A percentile compares a stretch with the other conserved stretches of the same genome.
These are phyloP conservation scores for Paracanthobrama guichenoti DNA, from an alignment of 2,113 vertebrate species.

Conservation along the genomic window DNA sequence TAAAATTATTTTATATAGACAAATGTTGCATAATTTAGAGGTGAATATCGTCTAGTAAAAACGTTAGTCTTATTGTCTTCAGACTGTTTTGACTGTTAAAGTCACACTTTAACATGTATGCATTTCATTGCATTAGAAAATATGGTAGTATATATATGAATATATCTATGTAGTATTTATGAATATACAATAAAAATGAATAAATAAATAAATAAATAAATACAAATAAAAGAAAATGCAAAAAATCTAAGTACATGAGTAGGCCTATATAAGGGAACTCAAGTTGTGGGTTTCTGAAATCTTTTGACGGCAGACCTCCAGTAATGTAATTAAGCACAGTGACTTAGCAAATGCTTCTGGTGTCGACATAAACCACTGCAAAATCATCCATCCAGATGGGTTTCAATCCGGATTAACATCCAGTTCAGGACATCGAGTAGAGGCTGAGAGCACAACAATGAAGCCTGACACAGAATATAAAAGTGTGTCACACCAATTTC, in stretches of 20 bases:
- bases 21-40: background rate
- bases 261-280: background rate
- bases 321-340: background rate
- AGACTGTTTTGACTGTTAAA: too few relatives aligned
- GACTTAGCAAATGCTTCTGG: constrained; percentile 10
- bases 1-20: too few relatives aligned
- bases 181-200: too few relatives aligned
- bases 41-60: background rate
- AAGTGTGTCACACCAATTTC: constrained; percentile 3
- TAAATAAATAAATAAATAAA: too few relatives aligned
- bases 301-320: background rate
- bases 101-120: background rate
- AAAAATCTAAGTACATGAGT: too few relatives aligned
- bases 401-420: constrained; percentile 36
- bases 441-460: constrained; percentile 5
- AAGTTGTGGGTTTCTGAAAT: background rate
- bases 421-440: background rate
- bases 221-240: too few relatives aligned
- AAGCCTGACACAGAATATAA: background rate
- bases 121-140: background rate
- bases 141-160: too few relatives aligned
- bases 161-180: too few relatives aligned
- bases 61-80: too few relatives aligned
- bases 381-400: constrained; percentile 33
- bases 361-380: constrained; percentile 24